Evolutionary conservation across 1,140 invertebrate species (phyloP).

Genomic region (Helicoverpa zea): DNA sequence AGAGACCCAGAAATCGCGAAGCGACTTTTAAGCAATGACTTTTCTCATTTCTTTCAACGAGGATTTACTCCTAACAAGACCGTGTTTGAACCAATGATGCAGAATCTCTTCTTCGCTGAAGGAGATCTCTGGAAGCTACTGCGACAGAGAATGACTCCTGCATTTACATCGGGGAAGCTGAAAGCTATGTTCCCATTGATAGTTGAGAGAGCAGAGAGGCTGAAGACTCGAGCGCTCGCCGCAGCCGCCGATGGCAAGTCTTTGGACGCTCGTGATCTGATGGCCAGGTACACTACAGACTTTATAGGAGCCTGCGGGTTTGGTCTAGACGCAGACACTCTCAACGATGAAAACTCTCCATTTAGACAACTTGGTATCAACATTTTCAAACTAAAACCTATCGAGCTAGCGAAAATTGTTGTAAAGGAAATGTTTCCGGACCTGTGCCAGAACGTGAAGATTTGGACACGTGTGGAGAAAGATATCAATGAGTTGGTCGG

Average conservation of each 20-base stretch:
- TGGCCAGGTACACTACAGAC: conserved; percentile 67
- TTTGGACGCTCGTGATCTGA: conserved; percentile 59
- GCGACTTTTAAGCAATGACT: conserved; percentile 43
- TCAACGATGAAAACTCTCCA: conserved; percentile 51
- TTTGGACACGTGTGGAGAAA: conserved; percentile 2
- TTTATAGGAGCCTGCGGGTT: conserved; percentile 62
- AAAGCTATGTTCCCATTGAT: conserved; percentile 86
- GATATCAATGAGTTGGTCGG: conserved; percentile 30
- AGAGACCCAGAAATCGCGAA: conserved; percentile 47
- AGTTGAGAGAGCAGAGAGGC: conserved; percentile 73
- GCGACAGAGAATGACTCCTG: conserved; percentile 86
- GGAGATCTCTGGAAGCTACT: conserved; percentile 76
- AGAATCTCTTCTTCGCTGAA: conserved; percentile 48
- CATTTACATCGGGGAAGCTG: conserved; percentile 88
- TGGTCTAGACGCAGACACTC: conserved; percentile 57
- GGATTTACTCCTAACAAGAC: conserved; percentile 15
- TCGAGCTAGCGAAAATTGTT: background rate
- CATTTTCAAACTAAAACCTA: conserved; percentile 33
- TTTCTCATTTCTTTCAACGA: conserved; percentile 42
- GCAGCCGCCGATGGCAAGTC: conserved; percentile 37
- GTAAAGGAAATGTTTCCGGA: conserved; percentile 42
- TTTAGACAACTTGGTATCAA: conserved; percentile 47
- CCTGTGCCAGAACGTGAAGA: conserved; percentile 16
- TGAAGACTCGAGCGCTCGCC: conserved; percentile 62
- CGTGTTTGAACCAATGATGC: conserved; percentile 45